Conservation (phyloP, 2,888 invertebrate species). For the Dromius quadrimaculatus region DNA sequence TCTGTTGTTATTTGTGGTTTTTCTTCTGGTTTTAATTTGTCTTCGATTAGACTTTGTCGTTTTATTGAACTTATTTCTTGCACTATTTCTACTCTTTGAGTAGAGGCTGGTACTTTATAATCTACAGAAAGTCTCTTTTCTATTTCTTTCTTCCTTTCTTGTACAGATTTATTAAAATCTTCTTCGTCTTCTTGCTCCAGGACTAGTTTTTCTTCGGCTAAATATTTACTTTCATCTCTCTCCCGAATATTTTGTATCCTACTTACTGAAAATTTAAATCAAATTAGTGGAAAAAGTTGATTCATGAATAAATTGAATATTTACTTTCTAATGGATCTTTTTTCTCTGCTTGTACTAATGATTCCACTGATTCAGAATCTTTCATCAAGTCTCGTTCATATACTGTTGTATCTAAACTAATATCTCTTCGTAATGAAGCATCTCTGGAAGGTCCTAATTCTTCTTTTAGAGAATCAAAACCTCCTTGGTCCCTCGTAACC, state of each 20-base stretch:
- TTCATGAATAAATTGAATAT: conserved; percentile 4
- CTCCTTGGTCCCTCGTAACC: conserved; percentile 66
- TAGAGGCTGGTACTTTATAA: conserved; percentile 77
- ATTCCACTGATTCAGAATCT: conserved; percentile 70
- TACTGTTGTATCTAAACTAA: conserved; percentile 66
- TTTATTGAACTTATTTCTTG: conserved; percentile 80
- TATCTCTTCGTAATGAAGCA: conserved; percentile 65
- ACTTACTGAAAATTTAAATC: conserved; percentile 42
- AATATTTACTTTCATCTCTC: conserved; percentile 80
- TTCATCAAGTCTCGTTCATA: conserved; percentile 79
- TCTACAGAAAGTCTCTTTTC: conserved; percentile 79
- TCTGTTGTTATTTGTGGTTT: conserved; percentile 63
- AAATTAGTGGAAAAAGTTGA: background rate
- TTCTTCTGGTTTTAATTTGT: conserved; percentile 63
- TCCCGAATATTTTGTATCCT: conserved; percentile 67
- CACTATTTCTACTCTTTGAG: conserved; percentile 79
- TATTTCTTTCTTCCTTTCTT: conserved; percentile 82
- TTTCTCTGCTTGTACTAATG: conserved; percentile 64
- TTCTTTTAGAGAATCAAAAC: conserved; percentile 70
- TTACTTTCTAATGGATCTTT: conserved; percentile 49
- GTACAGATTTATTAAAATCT: conserved; percentile 76
- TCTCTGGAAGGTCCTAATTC: conserved; percentile 64
- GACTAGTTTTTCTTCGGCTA: conserved; percentile 82
- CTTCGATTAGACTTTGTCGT: conserved; percentile 72
- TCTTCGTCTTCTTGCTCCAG: conserved; percentile 73